Evolutionary conservation across 2,888 invertebrate species (phyloP), one percentile per base, ranked within the genome.

Genomic region (Brassicogethes aeneus): DNA sequence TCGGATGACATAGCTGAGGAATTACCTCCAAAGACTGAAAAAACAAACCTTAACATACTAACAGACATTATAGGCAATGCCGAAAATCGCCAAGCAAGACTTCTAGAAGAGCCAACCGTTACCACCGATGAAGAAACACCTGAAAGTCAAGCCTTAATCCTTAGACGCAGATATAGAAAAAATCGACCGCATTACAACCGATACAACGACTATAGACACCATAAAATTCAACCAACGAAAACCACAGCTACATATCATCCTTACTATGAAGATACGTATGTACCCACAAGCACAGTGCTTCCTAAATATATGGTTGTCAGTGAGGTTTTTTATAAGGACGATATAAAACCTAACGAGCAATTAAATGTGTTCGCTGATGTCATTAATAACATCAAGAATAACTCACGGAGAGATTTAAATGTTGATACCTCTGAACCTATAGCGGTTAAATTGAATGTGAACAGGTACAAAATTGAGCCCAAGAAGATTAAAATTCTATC

Each of bases 341-440:
- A 67, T 33, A 65, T 66, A 12, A 64, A 64, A 46, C 63, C 67
- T 1, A 62, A 57, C 42, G 69, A 69, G 41, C 70, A 74, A 47
- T 55, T 66, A 16, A 65, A 63, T 46, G 64, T 74, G 1, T 72
- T 73, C 42, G 59, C 62, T n/a, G 74, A 75, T 53, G 59, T 75
- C 31, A 59, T 74, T 37, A 63, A 71, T 38, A 74, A 72, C 48
- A 71, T 74, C 17, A 66, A 61, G 44, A 64, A 62, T 47, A 52
- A 57, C 3, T 54, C 60, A 1, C 44, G 44, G 16, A 47, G 57
- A 16, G n/a, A 33, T 23, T 7, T 13, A 10, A 10, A 32, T 32
- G 42, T 41, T 3, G 36, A 41, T 37, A 45, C 36, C 30, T 46
- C 52, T 10, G 49, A 52, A 34, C 48, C 50, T 7, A 39, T 38